Evolutionary conservation across 2,888 invertebrate genomes (phyloP), one percentile per base, ranked within the genome.

Genomic region (Liopterus haemorrhoidalis): DNA sequence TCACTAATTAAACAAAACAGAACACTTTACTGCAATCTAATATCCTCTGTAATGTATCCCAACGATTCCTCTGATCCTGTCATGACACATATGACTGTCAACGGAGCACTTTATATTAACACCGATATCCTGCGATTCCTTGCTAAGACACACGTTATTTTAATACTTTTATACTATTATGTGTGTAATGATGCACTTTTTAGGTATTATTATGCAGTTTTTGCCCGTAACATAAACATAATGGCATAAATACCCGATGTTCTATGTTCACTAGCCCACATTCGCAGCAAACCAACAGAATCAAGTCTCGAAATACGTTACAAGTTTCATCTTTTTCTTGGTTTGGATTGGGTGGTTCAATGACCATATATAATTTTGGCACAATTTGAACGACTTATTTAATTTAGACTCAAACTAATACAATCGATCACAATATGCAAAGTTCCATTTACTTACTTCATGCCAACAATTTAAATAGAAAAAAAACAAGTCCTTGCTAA

Each of bases 181-280:
- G 9, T 18, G 19, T 11, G 18, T 12, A 19, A 15, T 11, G 19
- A 33, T 33, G 9, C 20, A 11, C 5, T 41, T 41, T 32, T 21
- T 16, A 3, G 12, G 14, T 6, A 12, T 20, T 33, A 32, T 41
- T 22, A 24, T 11, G 11, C 19, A 21, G 40, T 40, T 40, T 40
- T 40, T 28, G 12, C 35, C 24, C 18, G 27, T 27, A 42, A 41
- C 14, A 27, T 42, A 42, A 42, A 42, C 42, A 42, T 42, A 18
- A 42, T 42, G 18, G 25, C 35, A 36, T 42, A 42, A 42, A 42
- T 42, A 42, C 42, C 25, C 18, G 35, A 19, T 36, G 20, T 19
- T 27, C 14, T 25, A 35, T 19, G 22, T 41, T 24, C 35, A 35
- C 42, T 35, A 25, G 35, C 16, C 27, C 24, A 41, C 42, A 42